Conservation (phyloP, 2,113 vertebrate genomes). For the Bolborhynchus lineola region DNA sequence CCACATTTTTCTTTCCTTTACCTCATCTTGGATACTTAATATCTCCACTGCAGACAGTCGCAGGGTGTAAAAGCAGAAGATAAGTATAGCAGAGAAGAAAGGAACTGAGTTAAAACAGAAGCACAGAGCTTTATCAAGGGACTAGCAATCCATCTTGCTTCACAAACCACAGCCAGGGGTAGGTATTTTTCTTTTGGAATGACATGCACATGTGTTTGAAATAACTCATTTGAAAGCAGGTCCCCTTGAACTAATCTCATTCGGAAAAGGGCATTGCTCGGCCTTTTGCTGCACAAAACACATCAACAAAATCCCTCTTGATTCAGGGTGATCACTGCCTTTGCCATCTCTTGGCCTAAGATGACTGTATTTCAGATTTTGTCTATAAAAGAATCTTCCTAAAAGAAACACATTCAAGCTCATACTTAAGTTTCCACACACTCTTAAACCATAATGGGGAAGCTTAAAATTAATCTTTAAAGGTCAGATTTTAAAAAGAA, state of each 20-base stretch:
- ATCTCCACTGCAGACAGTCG: background rate
- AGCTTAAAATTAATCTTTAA: constrained; percentile 51
- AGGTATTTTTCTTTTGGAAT: constrained; percentile 24
- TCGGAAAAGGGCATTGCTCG: background rate
- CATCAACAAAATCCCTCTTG: background rate
- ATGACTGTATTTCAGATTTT: background rate
- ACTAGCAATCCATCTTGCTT: constrained; percentile 18
- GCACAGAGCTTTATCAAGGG: background rate
- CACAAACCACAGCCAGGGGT: background rate
- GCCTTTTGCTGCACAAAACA: background rate
- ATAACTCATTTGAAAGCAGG: background rate
- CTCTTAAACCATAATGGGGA: constrained; percentile 5
- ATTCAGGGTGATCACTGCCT: background rate
- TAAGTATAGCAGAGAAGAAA: background rate
- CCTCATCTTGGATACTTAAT: background rate
- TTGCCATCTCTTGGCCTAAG: background rate
- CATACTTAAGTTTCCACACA: background rate
- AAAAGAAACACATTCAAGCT: background rate
- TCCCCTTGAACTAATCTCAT: background rate
- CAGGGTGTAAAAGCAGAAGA: background rate
- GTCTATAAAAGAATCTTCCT: background rate
- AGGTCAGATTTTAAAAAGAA: constrained; percentile 46
- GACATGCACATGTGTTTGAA: background rate
- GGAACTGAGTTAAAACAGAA: background rate
- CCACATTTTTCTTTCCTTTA: background rate